Percentiles rank a stretch among this genome's conserved stretches.
These are phyloP conservation scores for Eilema sororculum DNA, from an alignment of 2,888 invertebrate species.

Conservation along the genomic window DNA sequence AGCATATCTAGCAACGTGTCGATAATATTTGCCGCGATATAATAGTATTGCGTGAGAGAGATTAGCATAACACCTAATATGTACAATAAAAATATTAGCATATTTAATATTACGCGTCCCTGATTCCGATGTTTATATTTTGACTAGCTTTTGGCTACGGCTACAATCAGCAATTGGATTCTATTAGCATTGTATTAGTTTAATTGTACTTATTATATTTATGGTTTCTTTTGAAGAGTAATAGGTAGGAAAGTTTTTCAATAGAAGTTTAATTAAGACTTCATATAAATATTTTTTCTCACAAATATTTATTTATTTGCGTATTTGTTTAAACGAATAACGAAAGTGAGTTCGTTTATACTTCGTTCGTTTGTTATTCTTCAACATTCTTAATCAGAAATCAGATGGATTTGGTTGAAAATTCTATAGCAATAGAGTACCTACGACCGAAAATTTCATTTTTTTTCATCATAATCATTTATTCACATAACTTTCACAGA, in stretches of 20 bases:
- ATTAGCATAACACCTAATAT: slow-evolving; percentile 24
- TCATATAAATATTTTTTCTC: neutral
- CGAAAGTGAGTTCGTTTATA: neutral
- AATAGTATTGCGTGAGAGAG: slow-evolving; percentile 24
- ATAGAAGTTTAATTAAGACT: no score
- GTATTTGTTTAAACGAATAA: neutral
- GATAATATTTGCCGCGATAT: slow-evolving; percentile 21
- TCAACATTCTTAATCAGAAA: no score
- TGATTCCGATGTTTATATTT: slow-evolving; percentile 11
- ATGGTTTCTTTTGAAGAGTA: neutral
- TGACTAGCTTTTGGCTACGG: slow-evolving; percentile 1
- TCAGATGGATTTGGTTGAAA: no score
- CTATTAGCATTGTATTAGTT: neutral
- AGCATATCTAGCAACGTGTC: slow-evolving; percentile 22
- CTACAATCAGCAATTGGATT: neutral
- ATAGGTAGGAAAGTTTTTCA: no score
- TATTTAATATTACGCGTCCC: slow-evolving; percentile 1
- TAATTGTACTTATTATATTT: no score
- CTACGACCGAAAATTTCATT: no score
- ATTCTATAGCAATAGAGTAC: no score
- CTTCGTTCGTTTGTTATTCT: no score
- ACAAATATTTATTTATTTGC: neutral
- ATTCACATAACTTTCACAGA: no score
- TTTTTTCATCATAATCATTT: no score
- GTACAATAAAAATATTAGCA: neutral